Evolutionary conservation across 1,140 invertebrate species (phyloP), one percentile per base, ranked within the genome.

Genomic region (Euura saliciscinereae): DNA sequence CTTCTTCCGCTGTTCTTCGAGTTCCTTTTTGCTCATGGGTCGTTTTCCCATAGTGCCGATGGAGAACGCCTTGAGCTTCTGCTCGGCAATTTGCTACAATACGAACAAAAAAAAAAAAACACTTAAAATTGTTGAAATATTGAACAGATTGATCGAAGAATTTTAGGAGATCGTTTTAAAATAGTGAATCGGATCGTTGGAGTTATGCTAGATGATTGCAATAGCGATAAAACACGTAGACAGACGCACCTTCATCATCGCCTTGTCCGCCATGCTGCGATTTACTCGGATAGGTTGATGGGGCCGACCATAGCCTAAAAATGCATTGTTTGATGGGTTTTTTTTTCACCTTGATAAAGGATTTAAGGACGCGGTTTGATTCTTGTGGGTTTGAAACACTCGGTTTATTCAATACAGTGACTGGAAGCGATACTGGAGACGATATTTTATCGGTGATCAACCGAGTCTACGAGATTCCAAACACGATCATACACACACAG

Each of bases 1-100:
- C 81, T 95, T 95, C 86, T 96, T 96, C 72, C 92, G 91, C 71
- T 93, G 90, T 77, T 98, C 96, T 81, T 98, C 96, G 7, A 95
- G 84, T 86, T 98, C 96, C 76, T 92, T 93, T 86, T 97, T 97
- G 46, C 95, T 94, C 74, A 95, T 83, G 65, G 90, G 89, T 70
- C 95, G 90, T 83, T 94, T 94, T 43, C 92, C 93, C 93, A 97
- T 95, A 43, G 92, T 92, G 42, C 93, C 93, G 75, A 95, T 93
- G n/a, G 93, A 93, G 84, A 95, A 95, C 7, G 94, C 93, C 82
- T 95, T 94, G 46, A 95, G 86, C 83, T 95, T 95, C 79, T 93
- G 92, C 81, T 93, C 92, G 70, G 91, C 90, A 71, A 93, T 93
- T 84, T 91, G 89, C 91, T 92, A 71, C 3, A 80, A 78, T 73